Base-by-base conservation (phyloP, 2,888 invertebrate genomes). In the Ypsolopha sequella region DNA sequence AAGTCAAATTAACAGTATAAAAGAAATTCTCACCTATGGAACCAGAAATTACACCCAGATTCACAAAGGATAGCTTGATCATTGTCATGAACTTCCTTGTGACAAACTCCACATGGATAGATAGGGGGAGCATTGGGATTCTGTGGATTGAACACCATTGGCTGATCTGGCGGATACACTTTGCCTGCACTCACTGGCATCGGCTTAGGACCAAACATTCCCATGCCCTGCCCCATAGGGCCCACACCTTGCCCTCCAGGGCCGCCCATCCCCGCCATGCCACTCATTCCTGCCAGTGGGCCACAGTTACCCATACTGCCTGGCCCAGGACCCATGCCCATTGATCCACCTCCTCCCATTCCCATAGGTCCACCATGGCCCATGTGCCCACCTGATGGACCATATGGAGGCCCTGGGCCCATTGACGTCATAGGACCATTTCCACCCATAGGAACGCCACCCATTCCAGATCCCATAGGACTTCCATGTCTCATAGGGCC, bases 31-130 rank as follows among this genome's bases (percentile, higher is more conserved):
- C 73, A 95, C 95, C 95, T 93, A 85, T 99, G 98, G 87, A 97
- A 99, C 95, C 98, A 99, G 87, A 98, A 98, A 88, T 98, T 98
- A 86, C 98, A 99, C 52, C 98, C 98, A 66, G 97, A 97, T 87
- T 98, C 98, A 84, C 98, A 99, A 61, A 98, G 89, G 61, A 97
- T 96, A 54, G 97, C 98, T 88, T 98, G 97, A 82, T 99, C 98
- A 87, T 98, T 98, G 82, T 99, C 98, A 84, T 98, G 97, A 53
- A 97, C 96, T 88, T 99, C 98, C 87, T 97, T 97, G 84, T 97
- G 98, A 86, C 98, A 99, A 53, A 95, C 93, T 56, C 98, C 98
- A 85, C 98, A 99, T 0, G 98, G 97, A 78, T 98, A 98, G 60
- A 98, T 98, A 1, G 98, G 98, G 48, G 98, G 98, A 51, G 98